These are phyloP conservation scores for Leptura quadrifasciata DNA, from an alignment of 2,888 invertebrate genomes.

Conservation along the genomic window DNA sequence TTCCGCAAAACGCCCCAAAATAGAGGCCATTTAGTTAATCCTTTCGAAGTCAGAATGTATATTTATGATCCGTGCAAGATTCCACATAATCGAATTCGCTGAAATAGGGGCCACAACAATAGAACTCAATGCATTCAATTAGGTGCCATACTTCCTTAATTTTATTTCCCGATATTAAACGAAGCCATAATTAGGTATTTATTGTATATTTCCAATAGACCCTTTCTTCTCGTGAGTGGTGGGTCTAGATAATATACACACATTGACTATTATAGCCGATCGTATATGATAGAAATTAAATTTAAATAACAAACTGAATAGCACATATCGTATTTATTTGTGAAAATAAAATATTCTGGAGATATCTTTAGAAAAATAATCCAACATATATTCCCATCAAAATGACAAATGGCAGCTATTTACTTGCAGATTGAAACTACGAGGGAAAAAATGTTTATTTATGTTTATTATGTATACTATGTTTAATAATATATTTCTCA, in stretches of 20 bases:
- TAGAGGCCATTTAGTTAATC: conserved; percentile 65
- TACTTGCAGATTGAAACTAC: no score
- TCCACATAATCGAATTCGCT: conserved; percentile 52
- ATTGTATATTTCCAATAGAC: conserved; percentile 29
- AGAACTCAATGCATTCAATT: conserved; percentile 54
- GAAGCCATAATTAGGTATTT: conserved; percentile 35
- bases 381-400: no score
- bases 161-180: conserved; percentile 39
- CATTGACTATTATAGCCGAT: neutral
- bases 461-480: no score
- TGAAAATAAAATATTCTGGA: neutral
- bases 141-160: conserved; percentile 41
- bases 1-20: conserved; percentile 65
- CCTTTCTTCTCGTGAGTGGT: conserved; percentile 3
- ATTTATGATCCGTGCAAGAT: conserved; percentile 60
- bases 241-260: neutral
- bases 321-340: neutral
- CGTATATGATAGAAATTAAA: neutral
- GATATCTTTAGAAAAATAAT: neutral
- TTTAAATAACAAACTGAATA: neutral
- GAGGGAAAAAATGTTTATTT: no score
- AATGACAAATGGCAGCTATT: no score
- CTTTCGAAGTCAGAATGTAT: conserved; percentile 61
- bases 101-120: conserved; percentile 51
- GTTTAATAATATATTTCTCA: no score